Conservation (phyloP, 2,113 vertebrate species). For the Spizaetus ornatus region DNA sequence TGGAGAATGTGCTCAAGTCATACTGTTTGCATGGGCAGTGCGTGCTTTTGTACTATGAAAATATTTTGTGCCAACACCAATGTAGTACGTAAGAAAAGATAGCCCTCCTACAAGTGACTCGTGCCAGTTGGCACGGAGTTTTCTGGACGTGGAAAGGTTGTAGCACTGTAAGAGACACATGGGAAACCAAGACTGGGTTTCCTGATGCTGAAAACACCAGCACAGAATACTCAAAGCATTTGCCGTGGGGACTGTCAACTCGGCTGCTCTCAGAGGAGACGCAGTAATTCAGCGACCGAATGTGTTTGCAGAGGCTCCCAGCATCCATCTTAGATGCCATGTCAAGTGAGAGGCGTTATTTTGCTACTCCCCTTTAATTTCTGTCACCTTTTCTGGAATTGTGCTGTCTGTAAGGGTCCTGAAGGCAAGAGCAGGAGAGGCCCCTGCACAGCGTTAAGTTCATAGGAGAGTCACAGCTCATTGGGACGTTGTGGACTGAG, state of each 20-base stretch:
- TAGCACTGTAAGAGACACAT: neutral
- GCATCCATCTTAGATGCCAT: neutral
- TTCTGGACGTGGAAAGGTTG: neutral
- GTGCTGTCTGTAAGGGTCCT: neutral
- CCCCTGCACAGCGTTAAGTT: neutral
- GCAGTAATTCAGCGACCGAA: neutral
- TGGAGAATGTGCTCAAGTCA: neutral
- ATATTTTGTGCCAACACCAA: neutral
- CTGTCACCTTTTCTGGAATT: neutral
- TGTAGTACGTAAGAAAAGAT: neutral
- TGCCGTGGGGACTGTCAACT: neutral
- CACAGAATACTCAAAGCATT: neutral
- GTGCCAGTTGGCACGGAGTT: neutral
- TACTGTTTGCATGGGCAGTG: fast-evolving
- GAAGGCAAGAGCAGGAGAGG: neutral
- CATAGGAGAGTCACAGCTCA: fast-evolving
- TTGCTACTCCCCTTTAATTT: neutral
- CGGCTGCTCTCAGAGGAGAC: neutral
- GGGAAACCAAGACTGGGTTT: neutral
- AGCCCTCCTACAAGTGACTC: neutral
- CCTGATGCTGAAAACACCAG: neutral
- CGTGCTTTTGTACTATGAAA: neutral
- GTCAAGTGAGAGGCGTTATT: neutral
- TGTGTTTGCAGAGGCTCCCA: neutral
- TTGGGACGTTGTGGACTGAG: neutral